Conservation (phyloP, 1,140 invertebrate species). For the Gryllus bimaculatus region DNA sequence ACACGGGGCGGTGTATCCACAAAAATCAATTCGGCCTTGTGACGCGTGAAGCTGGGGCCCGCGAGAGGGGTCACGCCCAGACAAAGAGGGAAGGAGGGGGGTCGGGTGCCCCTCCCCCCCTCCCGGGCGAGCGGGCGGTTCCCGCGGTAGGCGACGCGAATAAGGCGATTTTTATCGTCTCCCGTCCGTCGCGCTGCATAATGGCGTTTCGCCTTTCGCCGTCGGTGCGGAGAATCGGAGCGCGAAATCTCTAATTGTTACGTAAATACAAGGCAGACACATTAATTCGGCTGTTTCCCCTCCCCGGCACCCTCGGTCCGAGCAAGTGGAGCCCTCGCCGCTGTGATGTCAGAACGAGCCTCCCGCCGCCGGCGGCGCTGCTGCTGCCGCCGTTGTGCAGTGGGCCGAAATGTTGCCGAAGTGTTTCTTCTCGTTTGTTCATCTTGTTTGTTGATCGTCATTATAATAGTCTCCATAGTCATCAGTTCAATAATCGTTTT, state of each 20-base stretch:
- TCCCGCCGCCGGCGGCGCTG: too few species aligned
- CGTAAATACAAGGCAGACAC: conserved; percentile 5
- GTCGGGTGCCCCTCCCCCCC: background rate
- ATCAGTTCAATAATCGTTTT: too few species aligned
- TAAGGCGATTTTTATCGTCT: conserved; percentile 5
- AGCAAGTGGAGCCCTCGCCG: background rate
- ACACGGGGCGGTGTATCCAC: background rate
- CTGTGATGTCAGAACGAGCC: too few species aligned
- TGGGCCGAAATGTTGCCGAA: too few species aligned
- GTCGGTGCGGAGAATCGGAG: background rate
- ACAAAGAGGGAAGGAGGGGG: background rate
- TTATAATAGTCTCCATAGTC: too few species aligned
- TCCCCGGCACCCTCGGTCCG: background rate
- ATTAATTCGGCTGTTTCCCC: background rate
- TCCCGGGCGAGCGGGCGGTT: background rate
- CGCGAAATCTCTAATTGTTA: conserved; percentile 11
- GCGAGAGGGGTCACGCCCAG: background rate
- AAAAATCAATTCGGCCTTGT: background rate
- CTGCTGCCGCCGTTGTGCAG: too few species aligned
- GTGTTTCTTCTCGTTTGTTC: background rate
- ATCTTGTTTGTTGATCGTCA: too few species aligned
- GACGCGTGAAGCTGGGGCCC: background rate
- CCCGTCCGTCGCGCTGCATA: background rate
- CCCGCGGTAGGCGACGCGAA: background rate
- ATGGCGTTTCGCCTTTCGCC: background rate